These are phyloP conservation scores for Trileptium ribeirensis DNA, from an alignment of 2,888 invertebrate genomes.

Conservation along the genomic window DNA sequence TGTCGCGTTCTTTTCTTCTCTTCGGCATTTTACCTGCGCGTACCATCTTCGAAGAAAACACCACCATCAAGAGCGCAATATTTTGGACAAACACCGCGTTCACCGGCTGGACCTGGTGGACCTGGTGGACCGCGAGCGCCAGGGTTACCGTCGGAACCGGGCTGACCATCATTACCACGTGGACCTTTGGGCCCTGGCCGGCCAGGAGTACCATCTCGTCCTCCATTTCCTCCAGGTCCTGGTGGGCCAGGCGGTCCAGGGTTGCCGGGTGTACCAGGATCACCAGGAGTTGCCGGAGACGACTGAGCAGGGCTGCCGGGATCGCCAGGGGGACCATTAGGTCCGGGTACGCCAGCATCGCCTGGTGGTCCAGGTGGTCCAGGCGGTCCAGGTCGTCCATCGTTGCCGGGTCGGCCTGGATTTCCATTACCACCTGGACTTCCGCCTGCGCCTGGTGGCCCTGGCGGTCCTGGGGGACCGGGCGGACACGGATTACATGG, in stretches of 20 bases:
- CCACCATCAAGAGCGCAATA: slow-evolving; percentile 25
- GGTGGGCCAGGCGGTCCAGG: slow-evolving; percentile 31
- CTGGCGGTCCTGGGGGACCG: slow-evolving; percentile 17
- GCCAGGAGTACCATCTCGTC: slow-evolving; percentile 15
- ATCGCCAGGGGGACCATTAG: slow-evolving; percentile 8
- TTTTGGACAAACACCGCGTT: slow-evolving; percentile 22
- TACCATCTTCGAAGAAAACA: slow-evolving; percentile 23
- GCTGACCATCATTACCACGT: slow-evolving; percentile 6
- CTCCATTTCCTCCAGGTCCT: slow-evolving; percentile 36
- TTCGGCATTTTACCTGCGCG: slow-evolving; percentile 16
- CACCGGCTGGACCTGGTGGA: slow-evolving; percentile 17
- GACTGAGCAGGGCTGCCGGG: slow-evolving; percentile 9
- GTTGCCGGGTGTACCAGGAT: slow-evolving; percentile 41
- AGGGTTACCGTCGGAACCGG: slow-evolving; percentile 16
- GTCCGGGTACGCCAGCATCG: slow-evolving; percentile 19
- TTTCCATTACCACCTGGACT: slow-evolving; percentile 2
- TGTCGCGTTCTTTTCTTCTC: too few relatives aligned
- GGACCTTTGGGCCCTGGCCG: slow-evolving; percentile 23
- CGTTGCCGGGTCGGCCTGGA: slow-evolving; percentile 15
- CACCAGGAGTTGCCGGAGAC: slow-evolving; percentile 35
- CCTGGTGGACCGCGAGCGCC: slow-evolving; percentile 20
- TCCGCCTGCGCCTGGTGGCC: slow-evolving; percentile 7
- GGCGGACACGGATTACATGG: slow-evolving; percentile 17
- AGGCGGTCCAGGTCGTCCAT: slow-evolving; percentile 16
- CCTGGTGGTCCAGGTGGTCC: slow-evolving; percentile 21